Percentiles rank a stretch among this genome's conserved stretches.
These are phyloP conservation scores for Panopea generosa DNA, from an alignment of 2,888 invertebrate genomes.

Conservation along the genomic window DNA sequence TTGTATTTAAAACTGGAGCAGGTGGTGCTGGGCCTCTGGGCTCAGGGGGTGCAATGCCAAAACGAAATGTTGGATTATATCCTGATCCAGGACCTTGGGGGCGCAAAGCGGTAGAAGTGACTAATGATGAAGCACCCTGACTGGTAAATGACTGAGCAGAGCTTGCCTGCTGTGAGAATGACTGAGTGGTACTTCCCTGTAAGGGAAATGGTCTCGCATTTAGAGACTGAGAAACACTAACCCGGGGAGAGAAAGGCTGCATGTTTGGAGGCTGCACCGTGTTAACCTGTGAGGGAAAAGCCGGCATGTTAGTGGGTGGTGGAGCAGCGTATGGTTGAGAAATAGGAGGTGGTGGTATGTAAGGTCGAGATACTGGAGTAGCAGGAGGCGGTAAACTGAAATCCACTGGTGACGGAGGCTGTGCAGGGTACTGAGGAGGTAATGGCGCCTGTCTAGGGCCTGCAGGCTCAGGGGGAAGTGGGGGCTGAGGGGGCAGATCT, in stretches of 20 bases:
- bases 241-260: too few species aligned
- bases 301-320: too few species aligned
- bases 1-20: slow-evolving; percentile 1
- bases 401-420: slow-evolving; percentile 49
- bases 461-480: slow-evolving; percentile 42
- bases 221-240: too few species aligned
- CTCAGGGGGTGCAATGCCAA: slow-evolving; percentile 4
- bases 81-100: too few species aligned
- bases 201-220: too few species aligned
- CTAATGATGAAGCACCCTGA: too few species aligned
- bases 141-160: too few species aligned
- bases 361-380: slow-evolving; percentile 40
- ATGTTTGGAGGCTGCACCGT: too few species aligned
- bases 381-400: slow-evolving; percentile 39
- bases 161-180: too few species aligned
- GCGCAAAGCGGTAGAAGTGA: too few species aligned
- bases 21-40: slow-evolving; percentile 18
- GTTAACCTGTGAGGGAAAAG: background rate
- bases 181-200: too few species aligned
- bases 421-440: slow-evolving; percentile 33
- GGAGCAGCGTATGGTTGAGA: slow-evolving; percentile 17
- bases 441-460: slow-evolving; percentile 13
- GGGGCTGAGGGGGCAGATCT: slow-evolving; percentile 43
- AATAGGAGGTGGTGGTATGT: slow-evolving; percentile 19
- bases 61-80: slow-evolving; percentile 17